Evolutionary conservation across 2,113 vertebrate species (phyloP), one percentile per base, ranked within the genome.

Genomic region (Poeciliopsis retropinna): DNA sequence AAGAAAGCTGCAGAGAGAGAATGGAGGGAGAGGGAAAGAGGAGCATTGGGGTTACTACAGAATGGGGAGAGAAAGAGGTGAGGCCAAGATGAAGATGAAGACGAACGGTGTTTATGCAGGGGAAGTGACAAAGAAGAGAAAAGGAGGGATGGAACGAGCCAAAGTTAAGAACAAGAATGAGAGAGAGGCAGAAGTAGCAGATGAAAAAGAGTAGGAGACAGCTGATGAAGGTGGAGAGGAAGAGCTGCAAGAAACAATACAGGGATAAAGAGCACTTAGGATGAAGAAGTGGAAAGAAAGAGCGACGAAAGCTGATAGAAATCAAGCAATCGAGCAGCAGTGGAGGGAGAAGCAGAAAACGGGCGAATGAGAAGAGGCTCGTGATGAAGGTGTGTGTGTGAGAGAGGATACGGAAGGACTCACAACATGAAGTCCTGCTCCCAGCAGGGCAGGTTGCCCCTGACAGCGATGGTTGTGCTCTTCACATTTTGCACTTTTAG

Each of bases 341-440:
- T 64, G 31, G 31, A 34, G 14, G 17, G n/a, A 67, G 28, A 76
- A 76, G 79, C 37, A 51, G 51, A 80, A 60, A 62, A 80, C 29
- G 69, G 81, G 28, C 19, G 64, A 37, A 71, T 75, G 44, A 61
- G 69, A 73, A 31, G 13, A 65, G 63, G 63, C 79, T 17, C 34
- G 32, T 84, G 76, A 71, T 57, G 73, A 60, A 64, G 17, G 25
- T 81, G 47, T 77, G 29, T 64, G 75, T 32, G 70, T 72, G 47
- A 72, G 47, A 72, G 79, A 72, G 65, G 72, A 82, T 67, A 44
- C 65, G 67, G 73, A 80, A 73, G 72, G 69, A 97, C 98, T 98
- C 93, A 99, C 98, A 99, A 99, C 98, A 99, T 99, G 93, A 99
- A 99, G 90, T 99, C 98, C 83, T 99, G 98, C 86, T 99, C 98